Conservation (phyloP, 2,797 vertebrate species). For the Salmo trutta region DNA sequence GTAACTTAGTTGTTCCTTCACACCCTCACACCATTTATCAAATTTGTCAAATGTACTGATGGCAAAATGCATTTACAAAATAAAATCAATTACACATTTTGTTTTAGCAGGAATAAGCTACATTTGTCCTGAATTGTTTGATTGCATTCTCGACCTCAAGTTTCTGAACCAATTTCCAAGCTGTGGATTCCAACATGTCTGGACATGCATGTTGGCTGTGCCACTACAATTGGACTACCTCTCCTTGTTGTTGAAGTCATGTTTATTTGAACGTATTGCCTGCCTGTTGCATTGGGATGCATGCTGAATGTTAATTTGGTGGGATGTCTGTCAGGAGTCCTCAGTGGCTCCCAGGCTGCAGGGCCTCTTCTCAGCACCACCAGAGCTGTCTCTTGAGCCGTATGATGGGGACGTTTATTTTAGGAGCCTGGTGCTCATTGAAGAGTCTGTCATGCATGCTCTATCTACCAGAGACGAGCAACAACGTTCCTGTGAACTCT, state of each 20-base stretch:
- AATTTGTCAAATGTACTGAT: not conserved
- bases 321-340: conserved; percentile 62
- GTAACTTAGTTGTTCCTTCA: not conserved
- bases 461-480: conserved; percentile 33
- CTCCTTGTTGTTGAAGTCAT: not conserved
- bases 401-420: conserved; percentile 38
- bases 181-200: not conserved
- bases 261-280: conserved; percentile 16
- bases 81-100: not conserved
- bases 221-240: not conserved
- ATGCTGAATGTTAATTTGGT: conserved; percentile 60
- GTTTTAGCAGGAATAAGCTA: not conserved
- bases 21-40: not conserved
- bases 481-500: not conserved
- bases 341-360: conserved; percentile 42
- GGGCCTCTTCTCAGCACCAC: conserved; percentile 49
- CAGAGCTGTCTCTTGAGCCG: conserved; percentile 35
- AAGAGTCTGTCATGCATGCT: conserved; percentile 38
- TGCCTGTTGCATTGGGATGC: conserved; percentile 52
- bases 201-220: conserved; percentile 7
- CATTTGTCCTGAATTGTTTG: not conserved
- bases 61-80: not conserved
- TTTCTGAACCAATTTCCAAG: not conserved
- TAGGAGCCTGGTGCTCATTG: conserved; percentile 43
- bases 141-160: not conserved